phyloP scores from a whole-genome alignment of 2,797 vertebrate species.

The Rousettus madagascariensis region DNA sequence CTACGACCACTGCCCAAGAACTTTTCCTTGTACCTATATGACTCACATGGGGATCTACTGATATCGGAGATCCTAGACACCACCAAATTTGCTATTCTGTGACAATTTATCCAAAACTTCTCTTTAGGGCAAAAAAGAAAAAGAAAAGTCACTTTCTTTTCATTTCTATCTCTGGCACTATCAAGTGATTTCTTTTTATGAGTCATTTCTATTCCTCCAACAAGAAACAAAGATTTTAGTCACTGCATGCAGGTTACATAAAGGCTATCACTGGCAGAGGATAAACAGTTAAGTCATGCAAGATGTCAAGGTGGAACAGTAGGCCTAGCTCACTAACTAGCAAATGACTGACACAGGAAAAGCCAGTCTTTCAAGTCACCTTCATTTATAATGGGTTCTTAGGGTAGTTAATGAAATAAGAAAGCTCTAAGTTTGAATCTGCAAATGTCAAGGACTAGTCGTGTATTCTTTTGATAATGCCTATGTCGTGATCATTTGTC shows the following conservation, averaged over 20 bases:
- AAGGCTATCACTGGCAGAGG: background rate
- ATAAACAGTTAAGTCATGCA: background rate
- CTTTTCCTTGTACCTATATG: background rate
- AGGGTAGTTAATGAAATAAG: background rate
- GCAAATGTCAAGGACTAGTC: background rate
- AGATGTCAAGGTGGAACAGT: background rate
- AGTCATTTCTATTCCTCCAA: background rate
- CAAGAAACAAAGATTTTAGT: constrained; percentile 14
- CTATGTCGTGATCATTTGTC: background rate
- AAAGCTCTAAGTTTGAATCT: background rate
- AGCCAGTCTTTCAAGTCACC: background rate
- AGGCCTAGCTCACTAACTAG: background rate
- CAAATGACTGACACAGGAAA: background rate
- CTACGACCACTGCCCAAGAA: background rate
- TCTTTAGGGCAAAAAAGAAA: background rate
- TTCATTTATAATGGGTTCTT: background rate
- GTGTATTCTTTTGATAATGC: background rate
- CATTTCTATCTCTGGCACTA: background rate
- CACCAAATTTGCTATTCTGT: background rate
- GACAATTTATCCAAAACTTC: background rate
- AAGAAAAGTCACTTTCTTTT: background rate
- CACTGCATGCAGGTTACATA: background rate
- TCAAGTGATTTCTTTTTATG: background rate
- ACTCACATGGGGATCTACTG: background rate
- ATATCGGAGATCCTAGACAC: background rate